A percentile compares a stretch with the other conserved stretches of the same genome.
Evolutionary conservation across 1,140 invertebrate species (phyloP).

Genomic region (Sitodiplosis mosellana): DNA sequence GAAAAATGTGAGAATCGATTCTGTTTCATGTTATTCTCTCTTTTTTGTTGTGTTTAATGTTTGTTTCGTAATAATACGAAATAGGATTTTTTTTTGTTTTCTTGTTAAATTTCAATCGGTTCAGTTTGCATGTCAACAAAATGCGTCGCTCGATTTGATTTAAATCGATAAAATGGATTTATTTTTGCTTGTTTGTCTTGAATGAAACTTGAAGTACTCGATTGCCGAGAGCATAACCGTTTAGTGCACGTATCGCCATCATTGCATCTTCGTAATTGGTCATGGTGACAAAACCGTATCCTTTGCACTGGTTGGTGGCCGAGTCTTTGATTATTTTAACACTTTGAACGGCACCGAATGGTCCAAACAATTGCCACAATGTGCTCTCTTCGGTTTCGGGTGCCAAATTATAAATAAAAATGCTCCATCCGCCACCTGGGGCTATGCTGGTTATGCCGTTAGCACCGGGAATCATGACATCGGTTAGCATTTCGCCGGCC

Average conservation of each 20-base stretch:
- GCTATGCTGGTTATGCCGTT: slow-evolving; percentile 55
- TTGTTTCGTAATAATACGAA: slow-evolving; percentile 9
- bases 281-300: slow-evolving; percentile 99
- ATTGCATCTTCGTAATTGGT: slow-evolving; percentile 97
- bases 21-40: too few relatives aligned
- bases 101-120: background rate
- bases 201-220: slow-evolving; percentile 96
- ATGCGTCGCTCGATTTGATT: background rate
- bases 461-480: slow-evolving; percentile 59
- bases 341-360: slow-evolving; percentile 96
- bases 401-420: slow-evolving; percentile 97
- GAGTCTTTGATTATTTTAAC: slow-evolving; percentile 96
- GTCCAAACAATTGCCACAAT: slow-evolving; percentile 96
- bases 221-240: slow-evolving; percentile 92
- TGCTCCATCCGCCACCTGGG: slow-evolving; percentile 75
- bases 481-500: slow-evolving; percentile 47
- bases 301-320: slow-evolving; percentile 97
- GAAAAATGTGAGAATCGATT: too few relatives aligned
- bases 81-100: slow-evolving; percentile 4
- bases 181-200: slow-evolving; percentile 78
- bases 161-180: slow-evolving; percentile 7
- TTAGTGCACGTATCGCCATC: slow-evolving; percentile 91
- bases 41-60: slow-evolving; percentile 22
- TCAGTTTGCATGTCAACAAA: too few relatives aligned
- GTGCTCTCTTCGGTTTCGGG: slow-evolving; percentile 96